phyloP scores from a whole-genome alignment of 2,797 vertebrate species.

The Oreochromis mossambicus region DNA sequence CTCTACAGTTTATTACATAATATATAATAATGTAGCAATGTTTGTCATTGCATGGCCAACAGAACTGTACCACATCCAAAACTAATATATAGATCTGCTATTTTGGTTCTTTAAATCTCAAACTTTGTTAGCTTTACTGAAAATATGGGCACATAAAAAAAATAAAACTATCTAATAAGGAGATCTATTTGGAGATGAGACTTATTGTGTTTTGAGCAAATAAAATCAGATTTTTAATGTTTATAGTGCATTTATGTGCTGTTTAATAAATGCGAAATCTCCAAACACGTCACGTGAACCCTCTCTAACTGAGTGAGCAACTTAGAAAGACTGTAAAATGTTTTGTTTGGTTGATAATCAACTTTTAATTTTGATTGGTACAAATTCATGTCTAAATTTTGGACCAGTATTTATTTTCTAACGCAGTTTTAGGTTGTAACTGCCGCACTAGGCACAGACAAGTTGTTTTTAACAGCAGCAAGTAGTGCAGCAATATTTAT shows the following conservation, averaged over 20 bases:
- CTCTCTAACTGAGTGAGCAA: rapidly evolving
- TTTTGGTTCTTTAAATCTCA: background rate
- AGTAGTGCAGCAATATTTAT: background rate
- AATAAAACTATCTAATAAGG: background rate
- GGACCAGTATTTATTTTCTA: background rate
- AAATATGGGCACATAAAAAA: background rate
- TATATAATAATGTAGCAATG: background rate
- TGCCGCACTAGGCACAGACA: background rate
- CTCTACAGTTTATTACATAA: background rate
- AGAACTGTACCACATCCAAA: background rate
- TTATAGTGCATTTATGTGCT: background rate
- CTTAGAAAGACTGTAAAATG: background rate
- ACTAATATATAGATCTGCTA: background rate
- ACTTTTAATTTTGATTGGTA: background rate
- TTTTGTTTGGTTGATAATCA: background rate
- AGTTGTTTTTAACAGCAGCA: background rate
- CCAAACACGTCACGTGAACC: background rate
- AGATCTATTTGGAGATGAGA: background rate
- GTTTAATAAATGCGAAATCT: background rate
- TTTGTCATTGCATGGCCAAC: background rate
- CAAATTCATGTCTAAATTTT: background rate
- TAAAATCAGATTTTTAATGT: background rate
- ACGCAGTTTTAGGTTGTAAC: background rate
- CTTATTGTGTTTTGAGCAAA: background rate
- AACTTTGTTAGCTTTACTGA: background rate